These are phyloP conservation scores for Zelleria hepariella DNA, from an alignment of 2,888 invertebrate genomes.

Conservation along the genomic window DNA sequence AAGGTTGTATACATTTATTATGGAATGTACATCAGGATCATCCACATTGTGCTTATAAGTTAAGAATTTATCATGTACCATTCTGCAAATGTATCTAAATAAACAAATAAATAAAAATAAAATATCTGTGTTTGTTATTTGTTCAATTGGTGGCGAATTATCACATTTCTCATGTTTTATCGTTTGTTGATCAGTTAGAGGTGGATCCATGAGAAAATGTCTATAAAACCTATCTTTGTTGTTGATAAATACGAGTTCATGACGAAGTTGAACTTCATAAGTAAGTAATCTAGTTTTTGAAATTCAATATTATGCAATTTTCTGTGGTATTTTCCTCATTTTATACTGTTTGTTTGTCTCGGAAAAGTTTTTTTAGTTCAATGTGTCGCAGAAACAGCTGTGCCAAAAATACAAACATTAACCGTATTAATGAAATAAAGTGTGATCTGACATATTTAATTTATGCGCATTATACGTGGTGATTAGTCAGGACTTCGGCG, in stretches of 20 bases:
- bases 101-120: too few species aligned
- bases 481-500: neutral
- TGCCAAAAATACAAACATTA: conserved; percentile 21
- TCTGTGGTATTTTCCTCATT: neutral
- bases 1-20: too few species aligned
- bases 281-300: too few species aligned
- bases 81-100: too few species aligned
- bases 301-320: neutral
- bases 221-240: too few species aligned
- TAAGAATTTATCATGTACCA: too few species aligned
- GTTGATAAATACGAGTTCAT: too few species aligned
- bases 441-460: neutral
- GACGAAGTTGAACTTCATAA: too few species aligned
- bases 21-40: too few species aligned
- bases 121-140: neutral
- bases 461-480: neutral
- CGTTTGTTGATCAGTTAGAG: too few species aligned
- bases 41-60: too few species aligned
- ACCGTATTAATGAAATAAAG: neutral
- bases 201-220: too few species aligned
- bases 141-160: neutral
- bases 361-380: neutral
- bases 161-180: neutral
- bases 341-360: neutral
- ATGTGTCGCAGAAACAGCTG: conserved; percentile 13